Base-by-base conservation (phyloP, 2,888 invertebrate species). In the Polia nebulosa region DNA sequence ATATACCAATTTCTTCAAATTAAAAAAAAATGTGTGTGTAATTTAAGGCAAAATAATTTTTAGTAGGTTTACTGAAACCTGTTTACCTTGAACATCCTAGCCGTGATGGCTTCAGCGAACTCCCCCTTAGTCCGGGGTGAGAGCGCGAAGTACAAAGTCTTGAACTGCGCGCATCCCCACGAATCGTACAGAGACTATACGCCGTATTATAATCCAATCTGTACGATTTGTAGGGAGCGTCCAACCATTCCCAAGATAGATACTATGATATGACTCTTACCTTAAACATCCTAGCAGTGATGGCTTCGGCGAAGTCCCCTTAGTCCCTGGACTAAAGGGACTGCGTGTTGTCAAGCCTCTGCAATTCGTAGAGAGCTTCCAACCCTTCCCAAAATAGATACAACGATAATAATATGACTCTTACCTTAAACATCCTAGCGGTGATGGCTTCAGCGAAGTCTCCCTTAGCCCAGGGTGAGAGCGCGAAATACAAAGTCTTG, bases 321-420 rank as follows among this genome's bases (percentile, higher is more conserved):
- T 97, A 97, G 8, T 98, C 98, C 99, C 99, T 99, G 0, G 99
- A 99, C 3, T 99, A 98, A 29, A 99, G 94, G 93, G 99, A 99
- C 88, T 99, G 97, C 77, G 98, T 97, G 92, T 97, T 99, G 93
- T 99, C 99, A 3, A 99, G 95, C 88, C 97, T 97, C 90, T 98
- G 99, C 0, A 97, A 97, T 89, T 99, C 98, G 88, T 98, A 98
- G 0, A 98, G 98, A 25, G 98, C 98, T 84, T 97, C 97, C 2
- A 97, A 95, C 0, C 97, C 97, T 92, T 98, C 98, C 83, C 97
- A 97, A 76, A n/a, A n/a, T n/a, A n/a, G n/a, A n/a, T n/a, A n/a
- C n/a, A n/a, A n/a, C n/a, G n/a, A n/a, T n/a, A n/a, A n/a, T n/a
- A n/a, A n/a, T n/a, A n/a, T n/a, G n/a, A n/a, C 5, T 47, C 58